Base-by-base conservation (phyloP, 2,888 invertebrate species). In the Lasioglossum marginatum region DNA sequence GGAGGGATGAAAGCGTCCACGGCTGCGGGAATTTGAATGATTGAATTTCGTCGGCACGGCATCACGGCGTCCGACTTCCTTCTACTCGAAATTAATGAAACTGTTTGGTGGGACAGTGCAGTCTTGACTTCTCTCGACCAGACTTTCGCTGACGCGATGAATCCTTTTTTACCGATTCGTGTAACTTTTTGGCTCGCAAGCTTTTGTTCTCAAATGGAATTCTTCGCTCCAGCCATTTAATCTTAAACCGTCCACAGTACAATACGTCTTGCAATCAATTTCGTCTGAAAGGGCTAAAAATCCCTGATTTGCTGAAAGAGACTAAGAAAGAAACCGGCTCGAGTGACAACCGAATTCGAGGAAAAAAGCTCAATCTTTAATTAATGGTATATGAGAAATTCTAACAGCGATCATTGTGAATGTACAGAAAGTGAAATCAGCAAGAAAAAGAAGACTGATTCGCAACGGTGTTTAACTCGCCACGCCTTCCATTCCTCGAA, bases 401-500 rank as follows among this genome's bases (percentile, higher is more conserved):
- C 27, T 2, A 4, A 14, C 14, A 16, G 27, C 14, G 60, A 60
- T 31, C 14, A 2, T 27, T 27, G 27, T 2, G 12, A n/a, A n/a
- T 3, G 12, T 10, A 12, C n/a, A 27, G n/a, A 23, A 27, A 60
- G 27, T 27, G 4, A 16, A 60, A 31, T 60, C 12, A 1, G 5
- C 72, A 34, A 27, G 14, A 27, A 66, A 70, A n/a, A 23, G n/a
- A 27, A 70, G 43, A 43, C 12, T 14, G 16, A 52, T 23, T 16
- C n/a, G 48, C 66, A 57, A 45, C 6, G 40, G 70, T 31, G n/a
- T 60, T 57, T 37, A 70, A 83, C 34, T 74, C 77, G 60, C 34
- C 60, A 40, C 57, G 68, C 8, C 57, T 63, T 31, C 48, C 71
- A 37, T 60, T 83, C 57, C 40, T 10, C 14, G 83, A 79, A 60